A percentile compares a stretch with the other conserved stretches of the same genome.
Conservation (phyloP, 2,888 invertebrate genomes). For the Graphium colonna region DNA sequence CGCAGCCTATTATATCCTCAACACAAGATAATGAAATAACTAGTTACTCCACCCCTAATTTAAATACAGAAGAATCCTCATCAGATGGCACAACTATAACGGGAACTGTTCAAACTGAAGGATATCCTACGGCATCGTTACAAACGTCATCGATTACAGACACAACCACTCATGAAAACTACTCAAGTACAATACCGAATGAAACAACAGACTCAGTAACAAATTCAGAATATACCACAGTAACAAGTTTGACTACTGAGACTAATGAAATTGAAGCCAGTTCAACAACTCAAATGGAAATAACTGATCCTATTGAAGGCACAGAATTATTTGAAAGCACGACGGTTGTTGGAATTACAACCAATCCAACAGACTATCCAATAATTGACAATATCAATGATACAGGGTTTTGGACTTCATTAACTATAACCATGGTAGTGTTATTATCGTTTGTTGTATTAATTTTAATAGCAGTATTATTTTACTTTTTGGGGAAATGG, state of each 20-base stretch:
- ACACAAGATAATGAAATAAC: not conserved
- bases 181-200: not conserved
- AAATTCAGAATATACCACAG: not conserved
- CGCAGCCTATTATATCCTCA: not conserved
- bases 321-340: not conserved
- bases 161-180: not conserved
- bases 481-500: conserved; percentile 19
- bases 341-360: not conserved
- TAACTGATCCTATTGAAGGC: not conserved
- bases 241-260: not conserved
- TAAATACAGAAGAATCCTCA: conserved; percentile 1
- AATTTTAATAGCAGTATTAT: conserved; percentile 11
- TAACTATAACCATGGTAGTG: conserved; percentile 14
- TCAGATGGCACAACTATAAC: not conserved
- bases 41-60: not conserved
- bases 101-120: conserved; percentile 1
- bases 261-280: not conserved
- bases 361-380: conserved; percentile 2
- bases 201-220: not conserved
- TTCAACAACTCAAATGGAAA: not conserved
- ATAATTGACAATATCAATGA: not conserved
- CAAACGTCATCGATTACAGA: not conserved
- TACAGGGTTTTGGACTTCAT: conserved; percentile 18
- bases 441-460: conserved; percentile 12
- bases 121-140: conserved; percentile 2